These are phyloP conservation scores for Spilosoma lubricipeda DNA, from an alignment of 2,888 invertebrate genomes.

Conservation along the genomic window DNA sequence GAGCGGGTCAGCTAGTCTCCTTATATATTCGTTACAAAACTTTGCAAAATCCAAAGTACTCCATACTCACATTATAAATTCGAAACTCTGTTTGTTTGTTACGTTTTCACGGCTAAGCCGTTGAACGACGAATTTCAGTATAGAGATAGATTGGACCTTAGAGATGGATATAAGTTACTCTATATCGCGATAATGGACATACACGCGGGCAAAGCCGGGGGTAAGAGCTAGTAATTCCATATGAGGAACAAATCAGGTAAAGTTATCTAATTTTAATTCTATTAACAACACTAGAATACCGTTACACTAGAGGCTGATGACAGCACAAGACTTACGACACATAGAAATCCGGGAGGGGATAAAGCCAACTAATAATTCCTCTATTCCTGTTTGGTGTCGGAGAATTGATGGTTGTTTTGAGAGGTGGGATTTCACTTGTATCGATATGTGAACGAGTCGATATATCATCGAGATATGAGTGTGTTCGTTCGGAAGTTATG, in stretches of 20 bases:
- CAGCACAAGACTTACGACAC: constrained; percentile 47
- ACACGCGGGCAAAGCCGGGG: no score
- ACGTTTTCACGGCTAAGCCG: no score
- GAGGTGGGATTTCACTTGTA: not conserved
- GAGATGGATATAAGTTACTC: no score
- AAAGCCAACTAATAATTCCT: constrained; percentile 42
- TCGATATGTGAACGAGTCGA: not conserved
- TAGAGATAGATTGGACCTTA: no score
- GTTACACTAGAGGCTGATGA: constrained; percentile 41
- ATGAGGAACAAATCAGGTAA: constrained; percentile 5
- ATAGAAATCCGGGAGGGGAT: constrained; percentile 40
- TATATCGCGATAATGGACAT: no score
- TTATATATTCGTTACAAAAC: not conserved
- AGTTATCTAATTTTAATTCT: constrained; percentile 32
- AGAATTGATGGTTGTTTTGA: constrained; percentile 34
- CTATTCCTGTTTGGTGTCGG: constrained; percentile 31
- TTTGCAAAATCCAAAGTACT: not conserved
- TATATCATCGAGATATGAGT: constrained; percentile 3
- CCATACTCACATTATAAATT: no score
- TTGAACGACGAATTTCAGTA: no score
- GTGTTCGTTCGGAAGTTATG: not conserved
- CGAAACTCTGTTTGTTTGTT: no score
- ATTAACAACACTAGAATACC: constrained; percentile 40
- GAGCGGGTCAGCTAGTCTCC: no score
- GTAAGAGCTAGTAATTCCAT: not conserved